These are phyloP conservation scores for Zygogramma bicolorata DNA, from an alignment of 2,888 invertebrate species.

Conservation along the genomic window DNA sequence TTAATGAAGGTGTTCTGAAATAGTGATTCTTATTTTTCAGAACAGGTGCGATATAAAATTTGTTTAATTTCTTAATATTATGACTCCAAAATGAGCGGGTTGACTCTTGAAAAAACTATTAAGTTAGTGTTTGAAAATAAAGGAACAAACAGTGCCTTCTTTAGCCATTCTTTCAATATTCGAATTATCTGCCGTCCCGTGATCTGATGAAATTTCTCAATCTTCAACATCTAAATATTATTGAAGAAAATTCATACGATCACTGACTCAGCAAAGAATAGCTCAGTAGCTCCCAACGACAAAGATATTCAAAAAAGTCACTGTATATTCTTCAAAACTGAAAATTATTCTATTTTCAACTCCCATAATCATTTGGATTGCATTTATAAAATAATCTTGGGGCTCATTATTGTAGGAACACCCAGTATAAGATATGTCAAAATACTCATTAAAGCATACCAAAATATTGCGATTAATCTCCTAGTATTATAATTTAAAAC, in stretches of 20 bases:
- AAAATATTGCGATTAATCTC: slow-evolving; percentile 51
- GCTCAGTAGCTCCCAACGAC: no score
- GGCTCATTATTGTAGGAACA: slow-evolving; percentile 31
- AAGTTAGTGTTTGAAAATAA: no score
- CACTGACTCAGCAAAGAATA: no score
- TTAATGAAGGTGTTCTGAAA: slow-evolving; percentile 6
- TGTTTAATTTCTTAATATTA: no score
- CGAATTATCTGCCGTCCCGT: no score
- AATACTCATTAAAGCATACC: slow-evolving; percentile 53
- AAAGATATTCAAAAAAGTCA: no score
- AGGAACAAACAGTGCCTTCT: no score
- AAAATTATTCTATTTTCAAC: neutral
- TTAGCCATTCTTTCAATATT: no score
- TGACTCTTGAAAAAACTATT: neutral
- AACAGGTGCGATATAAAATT: neutral
- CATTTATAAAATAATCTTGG: slow-evolving; percentile 14
- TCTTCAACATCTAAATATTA: neutral
- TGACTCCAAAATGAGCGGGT: no score
- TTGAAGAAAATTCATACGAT: no score
- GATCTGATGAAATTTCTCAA: neutral
- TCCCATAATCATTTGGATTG: no score
- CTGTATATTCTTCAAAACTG: neutral
- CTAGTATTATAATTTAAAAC: slow-evolving; percentile 41
- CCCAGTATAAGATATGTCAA: slow-evolving; percentile 54
- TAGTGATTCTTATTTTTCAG: neutral